Conservation (phyloP, 2,888 invertebrate genomes). For the Mechanitis messenoides region DNA sequence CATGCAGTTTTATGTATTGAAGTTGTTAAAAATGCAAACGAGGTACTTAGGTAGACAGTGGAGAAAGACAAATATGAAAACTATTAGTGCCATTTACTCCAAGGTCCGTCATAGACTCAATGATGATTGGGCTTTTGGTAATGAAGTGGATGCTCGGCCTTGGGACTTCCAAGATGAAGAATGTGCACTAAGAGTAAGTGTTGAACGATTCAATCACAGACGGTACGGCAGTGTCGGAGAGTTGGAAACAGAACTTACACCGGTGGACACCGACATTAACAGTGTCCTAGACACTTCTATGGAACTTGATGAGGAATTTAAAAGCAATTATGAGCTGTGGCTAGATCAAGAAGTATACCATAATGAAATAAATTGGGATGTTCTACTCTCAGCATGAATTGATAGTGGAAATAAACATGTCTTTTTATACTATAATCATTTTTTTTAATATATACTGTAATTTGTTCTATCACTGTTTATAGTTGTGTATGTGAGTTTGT, state of each 20-base stretch:
- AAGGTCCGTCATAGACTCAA: constrained; percentile 97
- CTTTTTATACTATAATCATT: constrained; percentile 14
- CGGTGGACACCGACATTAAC: constrained; percentile 87
- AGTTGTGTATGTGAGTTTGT: constrained; percentile 5
- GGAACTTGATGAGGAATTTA: constrained; percentile 94
- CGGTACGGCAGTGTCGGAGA: constrained; percentile 82
- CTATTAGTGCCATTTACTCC: constrained; percentile 98
- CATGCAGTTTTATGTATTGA: constrained; percentile 98
- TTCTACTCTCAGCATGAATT: constrained; percentile 26
- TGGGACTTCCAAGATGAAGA: constrained; percentile 99
- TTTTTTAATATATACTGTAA: constrained; percentile 13
- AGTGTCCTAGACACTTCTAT: constrained; percentile 86
- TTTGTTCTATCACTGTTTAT: constrained; percentile 1
- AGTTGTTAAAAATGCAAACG: constrained; percentile 99
- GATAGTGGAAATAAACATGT: constrained; percentile 12
- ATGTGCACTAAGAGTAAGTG: constrained; percentile 93
- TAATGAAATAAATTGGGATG: constrained; percentile 68
- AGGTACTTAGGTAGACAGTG: constrained; percentile 99
- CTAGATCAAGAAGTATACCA: constrained; percentile 97
- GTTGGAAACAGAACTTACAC: constrained; percentile 78
- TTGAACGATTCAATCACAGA: constrained; percentile 96
- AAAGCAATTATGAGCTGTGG: constrained; percentile 95
- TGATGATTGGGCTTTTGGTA: constrained; percentile 99
- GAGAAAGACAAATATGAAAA: constrained; percentile 99
- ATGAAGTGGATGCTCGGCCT: constrained; percentile 97